These are phyloP conservation scores for Chouioia cunea DNA, from an alignment of 2,888 invertebrate genomes.

Conservation along the genomic window DNA sequence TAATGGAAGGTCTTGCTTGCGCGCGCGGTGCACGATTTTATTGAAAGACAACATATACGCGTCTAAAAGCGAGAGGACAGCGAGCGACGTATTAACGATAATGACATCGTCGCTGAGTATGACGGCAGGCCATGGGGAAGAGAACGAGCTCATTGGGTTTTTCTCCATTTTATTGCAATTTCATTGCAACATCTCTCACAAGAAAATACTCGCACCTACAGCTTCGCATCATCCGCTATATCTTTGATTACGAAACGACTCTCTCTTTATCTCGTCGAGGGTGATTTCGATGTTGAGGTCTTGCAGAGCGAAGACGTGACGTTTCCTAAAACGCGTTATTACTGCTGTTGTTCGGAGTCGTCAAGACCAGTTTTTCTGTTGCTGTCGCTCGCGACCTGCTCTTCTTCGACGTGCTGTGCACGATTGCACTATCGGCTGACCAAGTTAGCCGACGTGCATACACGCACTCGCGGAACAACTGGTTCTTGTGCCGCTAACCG, in stretches of 20 bases:
- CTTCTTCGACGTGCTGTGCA: too few relatives aligned
- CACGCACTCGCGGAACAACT: slow-evolving; percentile 21
- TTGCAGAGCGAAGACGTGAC: too few relatives aligned
- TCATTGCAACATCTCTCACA: background rate
- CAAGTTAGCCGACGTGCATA: slow-evolving; percentile 4
- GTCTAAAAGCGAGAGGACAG: slow-evolving; percentile 8
- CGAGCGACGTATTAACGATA: slow-evolving; percentile 22
- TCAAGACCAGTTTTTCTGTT: too few relatives aligned
- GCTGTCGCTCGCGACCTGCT: too few relatives aligned
- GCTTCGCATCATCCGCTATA: too few relatives aligned
- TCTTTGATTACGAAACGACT: too few relatives aligned
- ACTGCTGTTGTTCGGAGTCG: background rate
- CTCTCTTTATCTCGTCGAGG: background rate
- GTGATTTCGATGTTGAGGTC: slow-evolving; percentile 9
- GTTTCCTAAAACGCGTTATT: slow-evolving; percentile 19
- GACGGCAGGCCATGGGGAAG: too few relatives aligned
- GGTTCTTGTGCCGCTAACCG: slow-evolving; percentile 49
- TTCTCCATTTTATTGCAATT: slow-evolving; percentile 11
- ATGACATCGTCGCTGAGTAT: slow-evolving; percentile 16
- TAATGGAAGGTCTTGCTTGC: slow-evolving; percentile 4
- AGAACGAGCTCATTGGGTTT: too few relatives aligned
- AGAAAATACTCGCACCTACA: background rate
- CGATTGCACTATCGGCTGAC: too few relatives aligned
- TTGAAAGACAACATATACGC: slow-evolving; percentile 1
- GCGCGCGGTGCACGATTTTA: slow-evolving; percentile 17